Evolutionary conservation across 2,797 vertebrate genomes (phyloP).

Genomic region (Sparus aurata): DNA sequence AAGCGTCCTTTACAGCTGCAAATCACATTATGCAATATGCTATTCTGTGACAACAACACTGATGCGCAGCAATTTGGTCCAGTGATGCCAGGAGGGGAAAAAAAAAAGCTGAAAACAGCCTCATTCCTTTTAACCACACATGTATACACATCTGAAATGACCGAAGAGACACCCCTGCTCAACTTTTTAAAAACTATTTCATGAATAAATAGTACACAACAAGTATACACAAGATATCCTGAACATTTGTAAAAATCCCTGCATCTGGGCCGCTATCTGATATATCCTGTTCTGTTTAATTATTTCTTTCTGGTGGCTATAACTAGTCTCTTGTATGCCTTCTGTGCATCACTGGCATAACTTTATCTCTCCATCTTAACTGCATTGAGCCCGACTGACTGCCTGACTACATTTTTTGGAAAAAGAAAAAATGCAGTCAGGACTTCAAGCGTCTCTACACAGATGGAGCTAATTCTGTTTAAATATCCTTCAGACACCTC

Average conservation of each 20-base stretch:
- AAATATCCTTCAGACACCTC: slow-evolving; percentile 1
- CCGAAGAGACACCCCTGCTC: too few species aligned
- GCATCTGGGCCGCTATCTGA: background rate
- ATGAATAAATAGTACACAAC: background rate
- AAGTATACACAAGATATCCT: background rate
- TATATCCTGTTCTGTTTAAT: background rate
- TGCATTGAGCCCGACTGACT: too few species aligned
- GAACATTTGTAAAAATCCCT: background rate
- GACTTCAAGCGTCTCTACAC: background rate
- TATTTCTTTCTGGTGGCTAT: background rate
- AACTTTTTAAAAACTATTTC: background rate
- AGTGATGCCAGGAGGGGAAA: background rate
- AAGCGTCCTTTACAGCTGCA: slow-evolving; percentile 29
- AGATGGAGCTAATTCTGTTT: background rate
- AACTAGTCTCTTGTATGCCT: background rate
- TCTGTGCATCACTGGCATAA: background rate
- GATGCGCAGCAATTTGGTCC: slow-evolving; percentile 12
- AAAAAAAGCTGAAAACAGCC: background rate
- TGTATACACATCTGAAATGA: background rate
- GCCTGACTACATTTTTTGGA: too few species aligned
- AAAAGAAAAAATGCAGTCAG: background rate
- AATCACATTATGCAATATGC: slow-evolving; percentile 59
- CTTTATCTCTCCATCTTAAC: background rate
- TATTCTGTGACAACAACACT: slow-evolving; percentile 17
- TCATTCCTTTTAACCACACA: background rate